Base-by-base conservation (phyloP, 2,888 invertebrate species). In the Chelonus formosanus region DNA sequence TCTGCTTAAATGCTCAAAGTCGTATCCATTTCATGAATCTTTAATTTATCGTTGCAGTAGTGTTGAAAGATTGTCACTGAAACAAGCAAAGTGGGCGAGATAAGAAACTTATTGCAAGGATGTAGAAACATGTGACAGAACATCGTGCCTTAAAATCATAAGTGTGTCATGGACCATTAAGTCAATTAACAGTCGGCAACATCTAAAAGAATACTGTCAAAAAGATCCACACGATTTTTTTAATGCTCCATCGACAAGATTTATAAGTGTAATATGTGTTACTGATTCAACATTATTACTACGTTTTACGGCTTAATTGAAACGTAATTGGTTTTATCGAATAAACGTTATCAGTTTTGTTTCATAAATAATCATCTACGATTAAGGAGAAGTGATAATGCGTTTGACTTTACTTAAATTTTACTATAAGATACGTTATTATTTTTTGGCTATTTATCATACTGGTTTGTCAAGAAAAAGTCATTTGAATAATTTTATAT, bases 141-240 rank as follows among this genome's bases (percentile, higher is more conserved):
- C 40, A 7, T 64, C 66, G 72, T 69, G 69, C 70, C 69, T 61
- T 65, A 72, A 73, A 72, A 76, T 74, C 73, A 72, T 72, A 74
- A 74, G 74, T 75, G 75, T 74, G 78, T 78, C 75, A 75, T 64
- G 74, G 73, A 69, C 75, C 76, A 78, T 81, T 78, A 80, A 77
- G 74, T 73, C 74, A 76, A 78, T 79, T 78, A 78, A 77, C 72
- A 65, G 71, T 73, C 78, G 78, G 78, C 75, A 64, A 75, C 74
- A 75, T 77, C 75, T 71, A 67, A 76, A 67, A 58, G 48, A 61
- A 67, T 52, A 54, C 36, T 8, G 10, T 31, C 20, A 32, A 35
- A 48, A n/a, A 43, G 5, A 20, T 8, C 6, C 43, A 36, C 44
- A 36, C 31, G 8, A 6, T 66, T 48, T 44, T 53, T 34, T 10